Base-by-base conservation (phyloP, 2,113 vertebrate genomes). In the Anoplopoma fimbria region DNA sequence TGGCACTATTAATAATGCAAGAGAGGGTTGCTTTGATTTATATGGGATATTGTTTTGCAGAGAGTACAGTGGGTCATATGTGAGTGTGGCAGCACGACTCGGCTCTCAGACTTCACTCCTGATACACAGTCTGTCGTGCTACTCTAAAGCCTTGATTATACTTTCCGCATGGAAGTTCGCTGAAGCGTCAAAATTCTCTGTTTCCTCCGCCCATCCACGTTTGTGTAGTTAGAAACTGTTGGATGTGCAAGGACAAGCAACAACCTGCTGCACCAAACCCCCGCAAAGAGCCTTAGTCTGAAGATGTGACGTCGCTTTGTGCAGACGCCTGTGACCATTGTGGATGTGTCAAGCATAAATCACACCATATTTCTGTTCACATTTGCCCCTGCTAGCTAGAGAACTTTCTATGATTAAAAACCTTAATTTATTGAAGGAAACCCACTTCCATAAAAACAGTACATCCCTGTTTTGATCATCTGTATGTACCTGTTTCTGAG, bases 401-500 rank as follows among this genome's bases (percentile, higher is more conserved):
- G 34, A 73, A 17, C 40, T 7, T 42, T 34, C 15, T 4, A 25
- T 4, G 19, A 36, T 29, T 12, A 42, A 61, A 36, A 34, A 19
- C 21, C 38, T 27, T 13, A 0, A 57, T 34, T 58, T 33, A 25
- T 4, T n/a, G 3, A 45, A 55, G 38, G 23, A 23, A 55, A 9
- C 31, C 23, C 27, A 6, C 45, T 58, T 64, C 51, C 12, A 45
- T 34, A 10, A 68, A 68, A 29, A 27, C 62, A 33, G 8, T 29
- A 33, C 10, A n/a, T 12, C 25, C 10, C 36, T 49, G n/a, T 47
- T 29, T 36, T 51, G 14, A 38, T 60, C 25, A 34, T 67, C 57
- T 82, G 51, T 23, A 29, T 71, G 33, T 62, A 69, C 6, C 19
- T 76, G 79, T 61, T 68, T 79, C 61, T 61, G 23, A 73, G 55